Conservation (phyloP, 2,797 vertebrate genomes). For the Pachyuromys duprasi region DNA sequence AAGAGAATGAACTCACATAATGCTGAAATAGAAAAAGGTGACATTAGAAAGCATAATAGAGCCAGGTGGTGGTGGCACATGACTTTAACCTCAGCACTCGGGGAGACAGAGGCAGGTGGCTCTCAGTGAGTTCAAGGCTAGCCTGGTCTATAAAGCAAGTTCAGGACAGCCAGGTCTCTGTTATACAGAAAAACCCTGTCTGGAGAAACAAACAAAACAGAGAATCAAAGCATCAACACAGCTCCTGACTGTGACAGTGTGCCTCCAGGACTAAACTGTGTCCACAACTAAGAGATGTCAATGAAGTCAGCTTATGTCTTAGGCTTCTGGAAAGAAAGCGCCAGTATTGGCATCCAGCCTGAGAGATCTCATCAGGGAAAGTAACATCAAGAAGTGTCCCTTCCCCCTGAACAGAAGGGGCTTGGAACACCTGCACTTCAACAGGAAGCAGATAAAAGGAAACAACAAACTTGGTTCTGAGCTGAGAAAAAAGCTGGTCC, state of each 20-base stretch:
- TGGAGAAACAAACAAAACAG: not conserved
- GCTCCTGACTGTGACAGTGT: not conserved
- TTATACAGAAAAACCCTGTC: not conserved
- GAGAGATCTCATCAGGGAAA: not conserved
- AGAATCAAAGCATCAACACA: not conserved
- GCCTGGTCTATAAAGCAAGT: not conserved
- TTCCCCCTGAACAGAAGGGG: not conserved
- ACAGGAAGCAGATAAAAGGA: not conserved
- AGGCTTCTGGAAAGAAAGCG: constrained; percentile 41
- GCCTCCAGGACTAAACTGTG: not conserved
- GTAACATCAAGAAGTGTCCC: not conserved
- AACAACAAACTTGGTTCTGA: constrained; percentile 22
- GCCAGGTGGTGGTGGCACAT: not conserved
- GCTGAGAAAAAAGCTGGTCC: constrained; percentile 71
- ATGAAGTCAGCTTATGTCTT: not conserved
- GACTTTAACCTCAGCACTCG: not conserved
- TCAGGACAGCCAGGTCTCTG: not conserved
- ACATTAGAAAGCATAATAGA: constrained; percentile 43
- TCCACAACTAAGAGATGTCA: constrained; percentile 14
- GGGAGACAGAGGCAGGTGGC: not conserved
- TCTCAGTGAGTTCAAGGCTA: not conserved
- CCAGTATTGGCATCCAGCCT: not conserved
- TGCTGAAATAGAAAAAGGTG: constrained; percentile 47
- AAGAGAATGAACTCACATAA: constrained; percentile 45
- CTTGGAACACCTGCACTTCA: not conserved